A percentile compares a stretch with the other conserved stretches of the same genome.
These are phyloP conservation scores for Anoplolepis gracilipes DNA, from an alignment of 1,140 invertebrate genomes.

Conservation along the genomic window DNA sequence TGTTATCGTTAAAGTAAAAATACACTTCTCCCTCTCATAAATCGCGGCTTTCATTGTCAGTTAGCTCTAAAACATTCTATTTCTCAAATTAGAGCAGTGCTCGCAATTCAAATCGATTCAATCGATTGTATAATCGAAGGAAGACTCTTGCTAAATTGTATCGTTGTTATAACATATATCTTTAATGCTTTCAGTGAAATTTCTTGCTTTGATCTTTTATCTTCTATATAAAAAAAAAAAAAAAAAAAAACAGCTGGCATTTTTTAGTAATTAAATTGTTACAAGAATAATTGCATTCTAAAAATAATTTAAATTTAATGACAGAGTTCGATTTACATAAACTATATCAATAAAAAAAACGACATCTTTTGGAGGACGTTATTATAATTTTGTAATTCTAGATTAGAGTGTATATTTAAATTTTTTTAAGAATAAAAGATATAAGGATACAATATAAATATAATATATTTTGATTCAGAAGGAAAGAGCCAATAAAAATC, in stretches of 20 bases:
- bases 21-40: conserved; percentile 73
- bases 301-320: neutral
- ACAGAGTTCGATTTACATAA: neutral
- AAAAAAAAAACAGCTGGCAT: neutral
- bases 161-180: neutral
- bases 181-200: neutral
- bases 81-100: conserved; percentile 49
- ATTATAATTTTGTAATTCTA: neutral
- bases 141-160: neutral
- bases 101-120: conserved; percentile 6
- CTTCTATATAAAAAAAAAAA: too few relatives aligned
- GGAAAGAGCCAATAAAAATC: neutral
- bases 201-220: neutral
- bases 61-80: conserved; percentile 35
- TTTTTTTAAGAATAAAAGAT: neutral
- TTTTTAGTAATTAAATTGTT: neutral
- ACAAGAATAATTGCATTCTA: neutral
- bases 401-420: neutral
- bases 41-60: conserved; percentile 78
- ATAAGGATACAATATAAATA: neutral
- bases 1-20: conserved; percentile 82
- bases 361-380: neutral
- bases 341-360: neutral
- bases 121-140: neutral
- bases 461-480: neutral